Base-by-base conservation (phyloP, 2,888 invertebrate genomes). In the Cyrtodaria siliqua region DNA sequence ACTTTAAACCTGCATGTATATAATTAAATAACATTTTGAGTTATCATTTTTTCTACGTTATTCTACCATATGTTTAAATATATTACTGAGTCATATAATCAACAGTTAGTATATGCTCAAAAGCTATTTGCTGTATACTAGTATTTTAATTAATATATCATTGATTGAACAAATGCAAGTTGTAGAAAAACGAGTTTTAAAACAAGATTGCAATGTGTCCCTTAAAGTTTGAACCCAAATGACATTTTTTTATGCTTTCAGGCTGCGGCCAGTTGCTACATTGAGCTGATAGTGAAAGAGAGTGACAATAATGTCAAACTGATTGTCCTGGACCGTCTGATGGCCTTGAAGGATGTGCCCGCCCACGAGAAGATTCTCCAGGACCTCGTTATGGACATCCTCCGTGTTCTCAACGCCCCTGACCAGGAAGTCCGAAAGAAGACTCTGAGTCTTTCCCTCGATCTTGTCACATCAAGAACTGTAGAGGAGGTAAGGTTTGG, bases 301-400 rank as follows among this genome's bases (percentile, higher is more conserved):
- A 98, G 98, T 93, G 99, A 99, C 93, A 99, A 99, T 94, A 99
- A 99, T 94, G 99, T 99, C 18, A 99, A 99, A 94, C 94, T 99
- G 70, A 99, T 99, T 87, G 99, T 99, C 9, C 94, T 99, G 88
- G 99, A 98, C 90, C 95, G 99, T 23, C 94, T 99, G 79, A 96
- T 97, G 84, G 96, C 97, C 1, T 95, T 99, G 92, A 96, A 96
- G 81, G 97, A 96, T 78, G 91, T 96, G 87, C 96, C 96, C 23
- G 95, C 95, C 60, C 97, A 96, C 93, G 98, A 97, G 90, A 96
- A 97, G 82, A 97, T 97, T 20, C 95, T 97, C 73, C 94, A 94
- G 93, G 98, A 97, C 89, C 94, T 98, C 20, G 97, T 99, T 53
- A 99, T 99, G 99, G 99, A 99, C 94, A 97, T 99, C 89, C 94